Evolutionary conservation across 1,140 invertebrate genomes (phyloP).

Genomic region (Ruditapes philippinarum): DNA sequence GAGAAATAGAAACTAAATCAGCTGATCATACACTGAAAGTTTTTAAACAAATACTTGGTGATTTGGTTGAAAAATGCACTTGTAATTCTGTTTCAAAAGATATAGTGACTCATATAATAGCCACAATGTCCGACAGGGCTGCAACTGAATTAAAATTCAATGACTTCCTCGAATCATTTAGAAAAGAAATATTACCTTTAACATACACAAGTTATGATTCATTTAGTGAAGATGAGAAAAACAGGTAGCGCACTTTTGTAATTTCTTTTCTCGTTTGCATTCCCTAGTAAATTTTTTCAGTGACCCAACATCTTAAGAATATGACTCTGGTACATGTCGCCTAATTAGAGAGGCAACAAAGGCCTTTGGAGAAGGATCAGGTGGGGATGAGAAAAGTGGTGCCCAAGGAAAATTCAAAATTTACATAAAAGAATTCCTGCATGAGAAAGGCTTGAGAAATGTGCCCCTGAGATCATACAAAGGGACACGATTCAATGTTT

Average conservation of each 20-base stretch:
- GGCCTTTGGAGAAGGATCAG: constrained; percentile 18
- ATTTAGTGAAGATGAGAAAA: constrained; percentile 22
- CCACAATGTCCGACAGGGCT: constrained; percentile 51
- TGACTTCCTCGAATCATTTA: constrained; percentile 5
- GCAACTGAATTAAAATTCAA: constrained; percentile 50
- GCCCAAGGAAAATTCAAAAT: not conserved
- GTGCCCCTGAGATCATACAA: constrained; percentile 34
- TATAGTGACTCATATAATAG: constrained; percentile 4
- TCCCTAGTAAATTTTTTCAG: constrained; percentile 1
- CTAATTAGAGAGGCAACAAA: constrained; percentile 32
- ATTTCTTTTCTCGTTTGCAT: constrained; percentile 24
- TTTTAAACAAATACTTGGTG: constrained; percentile 24
- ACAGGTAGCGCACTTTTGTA: not conserved
- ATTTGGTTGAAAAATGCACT: constrained; percentile 7
- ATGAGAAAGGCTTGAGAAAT: not conserved
- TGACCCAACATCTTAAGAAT: not conserved
- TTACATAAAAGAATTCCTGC: not conserved
- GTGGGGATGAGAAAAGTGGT: constrained; percentile 52
- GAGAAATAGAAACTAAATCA: constrained; percentile 49
- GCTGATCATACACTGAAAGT: constrained; percentile 39
- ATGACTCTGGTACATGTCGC: constrained; percentile 26
- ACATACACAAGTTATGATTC: not conserved
- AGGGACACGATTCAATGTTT: constrained; percentile 43
- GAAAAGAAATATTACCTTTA: constrained; percentile 46
- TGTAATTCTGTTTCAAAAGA: not conserved